phyloP scores from a whole-genome alignment of 2,888 invertebrate genomes.

The Amphiduros pacificus region DNA sequence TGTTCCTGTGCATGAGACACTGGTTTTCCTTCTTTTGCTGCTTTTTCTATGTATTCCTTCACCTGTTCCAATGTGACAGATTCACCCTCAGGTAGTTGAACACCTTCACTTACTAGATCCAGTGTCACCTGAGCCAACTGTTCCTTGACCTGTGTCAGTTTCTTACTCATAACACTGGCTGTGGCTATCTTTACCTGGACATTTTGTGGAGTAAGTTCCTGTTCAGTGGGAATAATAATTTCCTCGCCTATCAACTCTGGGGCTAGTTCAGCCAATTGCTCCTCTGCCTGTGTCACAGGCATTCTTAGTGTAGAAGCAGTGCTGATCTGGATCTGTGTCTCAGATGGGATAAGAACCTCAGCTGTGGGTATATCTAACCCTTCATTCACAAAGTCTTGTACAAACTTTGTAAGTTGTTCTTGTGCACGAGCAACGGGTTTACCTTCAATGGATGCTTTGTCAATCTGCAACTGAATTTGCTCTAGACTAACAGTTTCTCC shows the following conservation, averaged over 20 bases:
- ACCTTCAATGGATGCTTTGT: neutral
- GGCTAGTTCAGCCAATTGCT: neutral
- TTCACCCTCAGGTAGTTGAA: neutral
- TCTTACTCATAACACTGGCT: constrained; percentile 12
- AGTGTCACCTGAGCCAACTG: neutral
- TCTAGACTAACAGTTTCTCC: constrained; percentile 5
- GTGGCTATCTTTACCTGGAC: constrained; percentile 12
- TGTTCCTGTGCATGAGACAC: neutral
- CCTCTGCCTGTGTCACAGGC: neutral
- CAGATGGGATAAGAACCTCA: constrained; percentile 8
- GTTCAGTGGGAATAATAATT: neutral
- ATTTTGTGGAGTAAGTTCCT: constrained; percentile 17
- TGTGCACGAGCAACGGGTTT: neutral
- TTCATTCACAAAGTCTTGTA: neutral
- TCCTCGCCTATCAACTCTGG: neutral
- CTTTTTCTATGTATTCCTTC: neutral
- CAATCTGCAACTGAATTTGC: no score
- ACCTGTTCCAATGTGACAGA: neutral
- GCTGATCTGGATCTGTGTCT: constrained; percentile 10
- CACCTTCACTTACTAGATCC: neutral
- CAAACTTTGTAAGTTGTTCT: neutral
- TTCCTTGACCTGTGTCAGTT: constrained; percentile 18
- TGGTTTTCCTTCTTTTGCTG: neutral
- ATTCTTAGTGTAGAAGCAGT: constrained; percentile 8
- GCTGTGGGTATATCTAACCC: neutral